Percentiles rank a stretch among this genome's conserved stretches.
Evolutionary conservation across 2,113 vertebrate species (phyloP).

Genomic region (Oryzias woworae): DNA sequence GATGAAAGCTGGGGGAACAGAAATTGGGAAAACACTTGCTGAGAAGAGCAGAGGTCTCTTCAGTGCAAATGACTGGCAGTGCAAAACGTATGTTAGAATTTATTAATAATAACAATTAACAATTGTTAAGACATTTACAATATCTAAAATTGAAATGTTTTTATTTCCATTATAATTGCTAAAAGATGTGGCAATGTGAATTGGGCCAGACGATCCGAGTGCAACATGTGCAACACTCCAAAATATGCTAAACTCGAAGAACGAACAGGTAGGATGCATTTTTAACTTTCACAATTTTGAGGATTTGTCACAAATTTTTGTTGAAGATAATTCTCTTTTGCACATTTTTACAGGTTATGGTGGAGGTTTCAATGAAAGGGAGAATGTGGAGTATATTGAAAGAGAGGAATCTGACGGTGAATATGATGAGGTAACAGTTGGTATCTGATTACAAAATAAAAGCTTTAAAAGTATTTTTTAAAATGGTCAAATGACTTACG

Average conservation of each 20-base stretch:
- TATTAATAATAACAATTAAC: no score
- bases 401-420: conserved; percentile 98
- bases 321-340: not conserved
- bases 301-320: not conserved
- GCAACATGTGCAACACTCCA: conserved; percentile 99
- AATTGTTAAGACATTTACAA: no score
- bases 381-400: conserved; percentile 97
- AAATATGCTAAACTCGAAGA: conserved; percentile 98
- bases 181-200: conserved; percentile 96
- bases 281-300: not conserved
- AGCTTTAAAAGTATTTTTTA: not conserved
- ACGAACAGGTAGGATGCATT: conserved; percentile 84
- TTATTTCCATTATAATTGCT: no score
- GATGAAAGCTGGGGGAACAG: conserved; percentile 99
- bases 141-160: no score
- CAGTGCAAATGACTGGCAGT: conserved; percentile 99
- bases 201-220: conserved; percentile 96
- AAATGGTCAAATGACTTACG: not conserved
- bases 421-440: conserved; percentile 89
- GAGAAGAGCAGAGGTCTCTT: conserved; percentile 97
- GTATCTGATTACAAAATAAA: not conserved
- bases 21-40: conserved; percentile 97
- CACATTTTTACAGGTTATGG: conserved; percentile 85
- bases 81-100: conserved; percentile 86
- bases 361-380: conserved; percentile 97